A percentile compares a stretch with the other conserved stretches of the same genome.
These are phyloP conservation scores for Rhinoderma darwinii DNA, from an alignment of 2,113 vertebrate genomes.

Conservation along the genomic window DNA sequence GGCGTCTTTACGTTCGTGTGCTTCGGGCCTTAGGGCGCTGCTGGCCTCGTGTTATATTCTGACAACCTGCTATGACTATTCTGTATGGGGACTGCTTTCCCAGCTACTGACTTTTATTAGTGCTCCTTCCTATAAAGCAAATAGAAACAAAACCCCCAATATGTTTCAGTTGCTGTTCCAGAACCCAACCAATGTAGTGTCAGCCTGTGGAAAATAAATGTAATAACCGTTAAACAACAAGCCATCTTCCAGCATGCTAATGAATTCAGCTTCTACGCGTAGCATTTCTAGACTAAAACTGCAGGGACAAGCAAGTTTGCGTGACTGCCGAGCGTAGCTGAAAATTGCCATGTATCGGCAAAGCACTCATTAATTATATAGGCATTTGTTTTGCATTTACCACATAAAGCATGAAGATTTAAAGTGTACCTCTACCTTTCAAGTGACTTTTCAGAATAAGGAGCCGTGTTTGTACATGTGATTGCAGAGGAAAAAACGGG, in stretches of 20 bases:
- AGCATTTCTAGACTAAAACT: conserved; percentile 9
- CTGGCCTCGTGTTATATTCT: no score
- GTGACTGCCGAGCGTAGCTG: background rate
- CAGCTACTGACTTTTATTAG: no score
- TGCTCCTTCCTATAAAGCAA: no score
- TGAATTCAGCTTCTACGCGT: background rate
- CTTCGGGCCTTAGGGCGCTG: no score
- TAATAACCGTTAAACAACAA: background rate
- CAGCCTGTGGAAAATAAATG: background rate
- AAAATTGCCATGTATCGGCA: background rate
- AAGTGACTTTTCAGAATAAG: no score
- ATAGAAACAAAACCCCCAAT: background rate
- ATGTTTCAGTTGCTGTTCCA: background rate
- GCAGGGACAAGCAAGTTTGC: background rate
- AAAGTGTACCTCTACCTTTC: background rate
- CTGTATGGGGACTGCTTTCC: no score
- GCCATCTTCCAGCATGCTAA: background rate
- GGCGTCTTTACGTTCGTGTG: no score
- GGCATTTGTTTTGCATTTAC: conserved; percentile 9
- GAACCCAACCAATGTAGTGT: background rate
- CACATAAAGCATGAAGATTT: background rate
- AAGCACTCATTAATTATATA: background rate
- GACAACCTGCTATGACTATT: no score
- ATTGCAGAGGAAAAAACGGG: no score
- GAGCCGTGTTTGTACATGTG: no score